These are phyloP conservation scores for Tachina fera DNA, from an alignment of 2,888 invertebrate species.

Conservation along the genomic window DNA sequence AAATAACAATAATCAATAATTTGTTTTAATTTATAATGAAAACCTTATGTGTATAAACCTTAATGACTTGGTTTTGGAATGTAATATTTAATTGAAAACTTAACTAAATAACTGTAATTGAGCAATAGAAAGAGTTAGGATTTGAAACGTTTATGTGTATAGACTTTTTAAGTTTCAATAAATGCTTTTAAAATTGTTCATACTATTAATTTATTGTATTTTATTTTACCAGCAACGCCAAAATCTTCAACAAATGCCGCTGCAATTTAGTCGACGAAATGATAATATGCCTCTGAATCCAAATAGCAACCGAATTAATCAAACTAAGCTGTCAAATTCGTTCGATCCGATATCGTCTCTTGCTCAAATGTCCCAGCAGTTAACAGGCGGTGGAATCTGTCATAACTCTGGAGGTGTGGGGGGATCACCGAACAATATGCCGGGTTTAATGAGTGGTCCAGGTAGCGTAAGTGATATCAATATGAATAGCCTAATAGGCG, in stretches of 20 bases:
- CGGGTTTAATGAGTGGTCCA: slow-evolving; percentile 62
- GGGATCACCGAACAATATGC: slow-evolving; percentile 69
- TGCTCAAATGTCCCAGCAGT: slow-evolving; percentile 96
- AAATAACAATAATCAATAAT: no score
- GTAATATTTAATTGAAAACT: no score
- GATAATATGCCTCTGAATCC: slow-evolving; percentile 88
- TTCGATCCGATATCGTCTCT: slow-evolving; percentile 97
- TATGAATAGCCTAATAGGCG: slow-evolving; percentile 73
- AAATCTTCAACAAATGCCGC: slow-evolving; percentile 74
- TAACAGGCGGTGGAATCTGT: slow-evolving; percentile 90
- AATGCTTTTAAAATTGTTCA: background rate
- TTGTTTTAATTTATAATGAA: no score
- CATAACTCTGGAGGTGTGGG: slow-evolving; percentile 81
- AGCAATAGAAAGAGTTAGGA: no score
- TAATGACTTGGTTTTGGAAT: no score
- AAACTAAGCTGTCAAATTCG: slow-evolving; percentile 86
- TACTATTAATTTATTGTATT: no score
- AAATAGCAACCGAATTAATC: slow-evolving; percentile 85
- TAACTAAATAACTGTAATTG: no score
- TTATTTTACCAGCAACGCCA: slow-evolving; percentile 73
- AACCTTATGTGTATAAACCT: no score
- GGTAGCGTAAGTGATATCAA: slow-evolving; percentile 77
- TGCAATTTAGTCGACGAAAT: slow-evolving; percentile 83
- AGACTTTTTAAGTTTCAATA: no score
- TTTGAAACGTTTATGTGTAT: no score